These are phyloP conservation scores for Dendronephthya gigantea DNA, from an alignment of 64 coral and sea anemone genomes.

Conservation along the genomic window DNA sequence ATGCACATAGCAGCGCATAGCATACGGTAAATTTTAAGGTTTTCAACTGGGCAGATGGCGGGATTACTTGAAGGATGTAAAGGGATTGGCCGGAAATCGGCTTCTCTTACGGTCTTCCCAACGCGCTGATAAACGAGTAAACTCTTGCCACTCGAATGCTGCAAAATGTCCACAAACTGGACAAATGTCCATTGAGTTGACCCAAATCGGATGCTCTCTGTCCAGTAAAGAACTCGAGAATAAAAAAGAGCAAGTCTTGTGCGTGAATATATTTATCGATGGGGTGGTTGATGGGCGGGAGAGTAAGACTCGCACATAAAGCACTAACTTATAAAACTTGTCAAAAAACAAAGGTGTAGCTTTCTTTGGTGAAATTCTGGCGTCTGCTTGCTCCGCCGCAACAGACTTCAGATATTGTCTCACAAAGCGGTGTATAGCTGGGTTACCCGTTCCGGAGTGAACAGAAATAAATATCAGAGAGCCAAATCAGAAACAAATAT, in stretches of 20 bases:
- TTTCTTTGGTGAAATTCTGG: neutral
- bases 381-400: conserved; percentile 1
- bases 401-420: conserved; percentile 30
- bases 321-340: neutral
- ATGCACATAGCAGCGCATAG: conserved; percentile 25
- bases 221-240: conserved; percentile 30
- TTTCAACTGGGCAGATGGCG: conserved; percentile 47
- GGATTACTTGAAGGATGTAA: conserved; percentile 15
- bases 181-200: no score
- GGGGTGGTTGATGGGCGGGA: neutral
- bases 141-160: conserved; percentile 2
- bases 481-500: no score
- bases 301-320: neutral
- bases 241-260: conserved; percentile 27
- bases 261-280: conserved; percentile 22
- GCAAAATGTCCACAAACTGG: conserved; percentile 39
- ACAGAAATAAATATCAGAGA: no score
- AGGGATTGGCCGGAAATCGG: neutral
- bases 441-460: neutral
- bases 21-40: conserved; percentile 17
- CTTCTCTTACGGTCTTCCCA: conserved; percentile 23
- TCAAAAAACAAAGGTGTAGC: neutral
- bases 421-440: neutral
- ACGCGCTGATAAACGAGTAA: conserved; percentile 42
- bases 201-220: conserved; percentile 32